Evolutionary conservation across 1,140 invertebrate species (phyloP).

Genomic region (Apocrypta bakeri): DNA sequence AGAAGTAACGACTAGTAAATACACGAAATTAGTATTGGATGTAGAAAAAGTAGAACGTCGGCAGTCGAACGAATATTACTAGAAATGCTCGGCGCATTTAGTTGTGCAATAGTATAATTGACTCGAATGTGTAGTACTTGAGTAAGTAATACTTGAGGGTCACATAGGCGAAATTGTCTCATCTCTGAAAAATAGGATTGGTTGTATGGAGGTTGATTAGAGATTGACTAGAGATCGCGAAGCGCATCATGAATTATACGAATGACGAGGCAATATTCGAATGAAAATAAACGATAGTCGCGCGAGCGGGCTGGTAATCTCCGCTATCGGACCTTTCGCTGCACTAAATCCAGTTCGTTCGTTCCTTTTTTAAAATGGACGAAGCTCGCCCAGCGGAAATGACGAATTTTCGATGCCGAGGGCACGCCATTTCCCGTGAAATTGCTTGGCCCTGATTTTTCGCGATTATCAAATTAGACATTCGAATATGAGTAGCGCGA

Average conservation of each 20-base stretch:
- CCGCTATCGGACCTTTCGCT: neutral
- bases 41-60: neutral
- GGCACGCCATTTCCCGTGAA: neutral
- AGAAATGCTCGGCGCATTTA: neutral
- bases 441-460: no score
- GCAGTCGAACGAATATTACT: neutral
- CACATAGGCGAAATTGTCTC: no score
- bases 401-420: slow-evolving; percentile 16
- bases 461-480: no score
- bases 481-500: no score
- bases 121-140: no score
- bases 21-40: no score
- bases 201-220: no score
- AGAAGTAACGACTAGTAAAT: no score
- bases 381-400: slow-evolving; percentile 3
- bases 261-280: neutral
- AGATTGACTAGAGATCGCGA: no score
- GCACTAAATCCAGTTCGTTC: neutral
- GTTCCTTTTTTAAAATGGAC: neutral
- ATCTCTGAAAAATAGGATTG: no score
- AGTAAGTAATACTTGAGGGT: no score
- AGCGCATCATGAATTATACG: no score
- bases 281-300: slow-evolving; percentile 5
- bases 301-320: neutral
- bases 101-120: slow-evolving; percentile 7